Percentiles rank a stretch among this genome's conserved stretches.
Conservation (phyloP, 2,113 vertebrate genomes). For the Sebastes fasciatus region DNA sequence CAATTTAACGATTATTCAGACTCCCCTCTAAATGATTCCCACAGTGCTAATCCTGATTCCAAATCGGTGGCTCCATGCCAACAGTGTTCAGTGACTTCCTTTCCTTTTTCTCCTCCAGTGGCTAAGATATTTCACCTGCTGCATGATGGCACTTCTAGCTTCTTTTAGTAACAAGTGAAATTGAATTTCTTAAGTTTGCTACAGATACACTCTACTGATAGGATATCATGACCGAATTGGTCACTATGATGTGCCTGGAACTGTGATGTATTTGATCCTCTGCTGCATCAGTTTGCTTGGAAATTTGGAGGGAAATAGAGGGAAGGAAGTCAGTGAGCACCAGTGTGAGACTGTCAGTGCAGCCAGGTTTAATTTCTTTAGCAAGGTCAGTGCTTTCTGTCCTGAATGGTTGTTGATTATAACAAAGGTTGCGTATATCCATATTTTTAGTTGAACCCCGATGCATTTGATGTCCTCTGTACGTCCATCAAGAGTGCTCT, state of each 20-base stretch:
- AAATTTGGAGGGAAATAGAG: background rate
- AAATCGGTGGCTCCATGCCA: constrained; percentile 14
- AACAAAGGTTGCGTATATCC: constrained; percentile 16
- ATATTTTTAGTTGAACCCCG: background rate
- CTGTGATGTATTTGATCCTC: background rate
- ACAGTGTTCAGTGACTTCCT: constrained; percentile 32
- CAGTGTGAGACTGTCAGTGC: constrained; percentile 29
- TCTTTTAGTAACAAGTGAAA: background rate
- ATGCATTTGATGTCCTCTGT: constrained; percentile 16
- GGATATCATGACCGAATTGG: background rate
- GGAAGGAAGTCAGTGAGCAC: constrained; percentile 39
- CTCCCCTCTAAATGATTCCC: background rate
- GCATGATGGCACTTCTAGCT: background rate
- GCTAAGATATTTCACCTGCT: background rate
- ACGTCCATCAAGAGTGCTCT: background rate
- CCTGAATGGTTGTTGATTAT: constrained; percentile 11
- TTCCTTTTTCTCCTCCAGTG: background rate
- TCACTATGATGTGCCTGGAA: background rate
- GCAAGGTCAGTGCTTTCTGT: constrained; percentile 52
- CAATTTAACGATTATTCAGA: constrained; percentile 18
- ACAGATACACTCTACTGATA: background rate
- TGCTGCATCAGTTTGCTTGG: background rate
- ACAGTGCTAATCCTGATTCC: constrained; percentile 4
- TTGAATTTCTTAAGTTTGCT: background rate
- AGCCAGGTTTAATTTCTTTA: constrained; percentile 31